Percentiles rank a stretch among this genome's conserved stretches.
These are phyloP conservation scores for Artibeus lituratus DNA, from an alignment of 2,797 vertebrate species.

Conservation along the genomic window DNA sequence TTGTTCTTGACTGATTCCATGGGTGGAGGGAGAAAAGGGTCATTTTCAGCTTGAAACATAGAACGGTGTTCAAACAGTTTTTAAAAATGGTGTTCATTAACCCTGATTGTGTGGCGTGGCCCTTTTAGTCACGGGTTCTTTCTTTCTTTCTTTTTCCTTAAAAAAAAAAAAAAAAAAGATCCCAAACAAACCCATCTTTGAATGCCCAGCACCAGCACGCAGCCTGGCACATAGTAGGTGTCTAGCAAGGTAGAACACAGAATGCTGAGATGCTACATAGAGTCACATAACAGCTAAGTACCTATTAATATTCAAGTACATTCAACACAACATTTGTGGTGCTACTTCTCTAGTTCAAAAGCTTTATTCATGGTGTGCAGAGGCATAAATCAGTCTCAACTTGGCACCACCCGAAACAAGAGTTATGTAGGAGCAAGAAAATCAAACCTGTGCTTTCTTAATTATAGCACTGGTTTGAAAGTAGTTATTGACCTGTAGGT, in stretches of 20 bases:
- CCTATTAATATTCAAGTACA: neutral
- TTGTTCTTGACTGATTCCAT: constrained; percentile 73
- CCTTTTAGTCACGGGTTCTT: neutral
- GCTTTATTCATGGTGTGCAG: neutral
- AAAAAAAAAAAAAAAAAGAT: no score
- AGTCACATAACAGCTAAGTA: neutral
- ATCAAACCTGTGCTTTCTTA: constrained; percentile 60
- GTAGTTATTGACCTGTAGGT: constrained; percentile 54
- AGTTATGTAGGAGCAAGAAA: constrained; percentile 41
- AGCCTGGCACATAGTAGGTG: neutral
- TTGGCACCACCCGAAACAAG: neutral
- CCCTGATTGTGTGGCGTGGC: neutral
- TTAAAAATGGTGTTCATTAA: neutral
- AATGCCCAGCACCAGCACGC: neutral
- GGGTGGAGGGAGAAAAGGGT: constrained; percentile 56
- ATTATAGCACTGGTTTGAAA: constrained; percentile 31
- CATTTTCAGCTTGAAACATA: constrained; percentile 27
- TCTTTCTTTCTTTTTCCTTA: neutral
- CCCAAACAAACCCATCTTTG: neutral
- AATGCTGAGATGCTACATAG: neutral
- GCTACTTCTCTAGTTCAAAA: neutral
- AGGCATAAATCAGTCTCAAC: constrained; percentile 12
- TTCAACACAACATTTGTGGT: neutral
- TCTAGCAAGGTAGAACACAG: neutral
- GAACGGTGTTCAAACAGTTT: constrained; percentile 31